A percentile compares a stretch with the other conserved stretches of the same genome.
Evolutionary conservation across 2,888 invertebrate species (phyloP).

Genomic region (Amphimallon solstitiale): DNA sequence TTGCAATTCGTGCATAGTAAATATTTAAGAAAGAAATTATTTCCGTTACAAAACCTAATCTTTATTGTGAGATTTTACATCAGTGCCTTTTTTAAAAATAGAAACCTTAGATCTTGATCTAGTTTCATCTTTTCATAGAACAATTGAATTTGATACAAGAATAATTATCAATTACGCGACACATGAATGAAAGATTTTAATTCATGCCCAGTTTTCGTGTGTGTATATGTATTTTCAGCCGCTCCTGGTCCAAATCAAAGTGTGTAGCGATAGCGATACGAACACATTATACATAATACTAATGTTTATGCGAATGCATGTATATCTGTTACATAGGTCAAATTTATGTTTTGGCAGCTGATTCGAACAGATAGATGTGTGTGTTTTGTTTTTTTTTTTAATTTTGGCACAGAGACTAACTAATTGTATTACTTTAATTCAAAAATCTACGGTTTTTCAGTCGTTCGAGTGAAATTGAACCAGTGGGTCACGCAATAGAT

Average conservation of each 20-base stretch:
- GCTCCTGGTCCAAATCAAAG: slow-evolving; percentile 12
- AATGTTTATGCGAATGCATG: slow-evolving; percentile 6
- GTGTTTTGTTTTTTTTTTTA: slow-evolving; percentile 18
- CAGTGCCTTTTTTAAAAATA: neutral
- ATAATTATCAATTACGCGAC: neutral
- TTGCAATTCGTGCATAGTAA: too few species aligned
- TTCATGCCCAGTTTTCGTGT: neutral
- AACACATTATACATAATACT: slow-evolving; percentile 12
- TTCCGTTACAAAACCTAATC: neutral
- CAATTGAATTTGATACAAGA: slow-evolving; percentile 11
- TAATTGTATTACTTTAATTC: neutral
- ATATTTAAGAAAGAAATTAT: too few species aligned
- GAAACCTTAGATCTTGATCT: neutral
- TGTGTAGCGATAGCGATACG: slow-evolving; percentile 6
- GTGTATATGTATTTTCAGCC: neutral
- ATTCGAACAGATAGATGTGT: neutral
- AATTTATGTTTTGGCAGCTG: slow-evolving; percentile 30
- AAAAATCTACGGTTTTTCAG: slow-evolving; percentile 6
- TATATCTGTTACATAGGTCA: slow-evolving; percentile 24
- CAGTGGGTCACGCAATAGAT: too few species aligned
- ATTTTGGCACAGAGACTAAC: neutral
- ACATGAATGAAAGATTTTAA: slow-evolving; percentile 12
- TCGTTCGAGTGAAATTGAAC: neutral
- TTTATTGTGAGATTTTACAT: neutral
- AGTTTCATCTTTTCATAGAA: neutral